Percentiles rank a stretch among this genome's conserved stretches.
Conservation (phyloP, 2,888 invertebrate genomes). For the Clistopyga incitator region DNA sequence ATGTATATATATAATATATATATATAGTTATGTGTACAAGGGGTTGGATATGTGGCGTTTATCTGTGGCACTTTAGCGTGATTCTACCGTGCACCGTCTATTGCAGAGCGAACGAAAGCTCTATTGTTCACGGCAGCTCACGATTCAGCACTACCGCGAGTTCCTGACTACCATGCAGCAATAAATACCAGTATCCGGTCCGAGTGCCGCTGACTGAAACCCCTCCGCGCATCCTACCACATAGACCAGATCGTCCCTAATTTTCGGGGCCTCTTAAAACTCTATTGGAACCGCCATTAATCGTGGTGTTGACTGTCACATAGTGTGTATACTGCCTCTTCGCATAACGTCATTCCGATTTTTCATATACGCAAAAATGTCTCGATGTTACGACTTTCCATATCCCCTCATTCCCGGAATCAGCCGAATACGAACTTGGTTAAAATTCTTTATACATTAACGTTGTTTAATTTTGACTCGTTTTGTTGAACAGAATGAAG, state of each 20-base stretch:
- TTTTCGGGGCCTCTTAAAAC: conserved; percentile 70
- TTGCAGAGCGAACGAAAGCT: conserved; percentile 47
- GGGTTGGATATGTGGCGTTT: conserved; percentile 22
- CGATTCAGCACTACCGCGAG: conserved; percentile 47
- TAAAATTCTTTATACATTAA: background rate
- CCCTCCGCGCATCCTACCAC: background rate
- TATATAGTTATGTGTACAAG: background rate
- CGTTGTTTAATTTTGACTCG: background rate
- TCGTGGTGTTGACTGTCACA: conserved; percentile 69
- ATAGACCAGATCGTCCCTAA: conserved; percentile 35
- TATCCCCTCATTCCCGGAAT: too few relatives aligned
- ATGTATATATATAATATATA: too few relatives aligned
- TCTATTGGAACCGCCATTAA: conserved; percentile 69
- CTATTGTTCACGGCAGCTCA: conserved; percentile 31
- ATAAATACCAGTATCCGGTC: conserved; percentile 71
- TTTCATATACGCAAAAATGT: background rate
- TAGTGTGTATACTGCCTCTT: conserved; percentile 35
- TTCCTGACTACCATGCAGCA: conserved; percentile 53
- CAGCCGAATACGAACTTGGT: background rate
- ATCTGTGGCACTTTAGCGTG: conserved; percentile 47
- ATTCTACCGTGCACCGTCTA: conserved; percentile 30
- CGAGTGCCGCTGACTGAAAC: conserved; percentile 1
- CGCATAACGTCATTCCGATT: background rate
- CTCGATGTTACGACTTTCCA: background rate
- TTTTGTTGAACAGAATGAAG: too few relatives aligned